phyloP scores from a whole-genome alignment of 2,113 vertebrate species.

The Rhadina sibilatrix region DNA sequence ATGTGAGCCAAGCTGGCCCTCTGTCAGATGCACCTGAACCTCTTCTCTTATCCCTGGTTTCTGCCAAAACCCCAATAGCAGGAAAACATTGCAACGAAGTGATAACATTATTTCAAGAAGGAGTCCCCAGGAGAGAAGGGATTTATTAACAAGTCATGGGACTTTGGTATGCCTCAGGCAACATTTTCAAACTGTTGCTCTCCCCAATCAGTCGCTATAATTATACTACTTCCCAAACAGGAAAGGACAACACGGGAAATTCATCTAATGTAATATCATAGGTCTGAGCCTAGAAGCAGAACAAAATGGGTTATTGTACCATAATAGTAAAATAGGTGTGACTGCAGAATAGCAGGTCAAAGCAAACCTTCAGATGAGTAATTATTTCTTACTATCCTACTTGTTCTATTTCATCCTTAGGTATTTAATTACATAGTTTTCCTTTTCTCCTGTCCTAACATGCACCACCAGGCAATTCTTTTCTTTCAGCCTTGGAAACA shows the following conservation, averaged over 20 bases:
- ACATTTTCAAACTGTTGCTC: constrained; percentile 66
- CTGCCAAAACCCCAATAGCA: not conserved
- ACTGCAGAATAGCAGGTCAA: constrained; percentile 22
- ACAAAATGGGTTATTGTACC: constrained; percentile 62
- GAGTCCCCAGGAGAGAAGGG: constrained; percentile 47
- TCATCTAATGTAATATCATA: constrained; percentile 41
- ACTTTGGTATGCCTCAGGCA: constrained; percentile 65
- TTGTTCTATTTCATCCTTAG: constrained; percentile 30
- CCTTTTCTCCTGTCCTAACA: constrained; percentile 51
- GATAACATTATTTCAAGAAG: constrained; percentile 61
- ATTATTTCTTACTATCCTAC: constrained; percentile 44
- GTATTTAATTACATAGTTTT: constrained; percentile 58
- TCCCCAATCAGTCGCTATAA: constrained; percentile 62
- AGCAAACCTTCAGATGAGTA: constrained; percentile 44
- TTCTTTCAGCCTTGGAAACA: constrained; percentile 24
- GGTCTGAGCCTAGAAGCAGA: constrained; percentile 53
- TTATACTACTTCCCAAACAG: constrained; percentile 64
- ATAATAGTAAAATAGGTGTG: constrained; percentile 37
- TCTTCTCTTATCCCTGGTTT: not conserved
- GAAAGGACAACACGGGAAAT: constrained; percentile 55
- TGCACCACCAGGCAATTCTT: not conserved
- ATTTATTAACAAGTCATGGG: constrained; percentile 70
- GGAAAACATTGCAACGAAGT: constrained; percentile 36
- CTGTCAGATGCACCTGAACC: not conserved
- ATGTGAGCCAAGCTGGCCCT: not conserved